These are phyloP conservation scores for Blastobasis lacticolella DNA, from an alignment of 2,888 invertebrate genomes.

Conservation along the genomic window DNA sequence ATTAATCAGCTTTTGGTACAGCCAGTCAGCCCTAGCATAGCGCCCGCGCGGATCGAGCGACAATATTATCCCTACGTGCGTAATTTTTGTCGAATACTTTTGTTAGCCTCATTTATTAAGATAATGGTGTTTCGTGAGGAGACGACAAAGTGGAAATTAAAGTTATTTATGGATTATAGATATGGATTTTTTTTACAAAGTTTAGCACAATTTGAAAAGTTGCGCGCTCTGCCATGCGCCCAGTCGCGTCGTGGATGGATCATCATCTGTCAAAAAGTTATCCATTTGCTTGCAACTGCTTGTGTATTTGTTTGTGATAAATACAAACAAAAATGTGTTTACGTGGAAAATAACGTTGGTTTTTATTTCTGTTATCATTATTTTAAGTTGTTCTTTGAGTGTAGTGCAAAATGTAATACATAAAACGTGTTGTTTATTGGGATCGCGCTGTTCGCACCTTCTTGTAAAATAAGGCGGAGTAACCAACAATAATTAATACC, in stretches of 20 bases:
- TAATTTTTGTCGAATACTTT: too few species aligned
- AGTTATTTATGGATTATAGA: too few species aligned
- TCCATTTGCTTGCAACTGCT: conserved; percentile 31
- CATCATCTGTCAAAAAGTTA: conserved; percentile 58
- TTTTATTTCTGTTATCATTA: too few species aligned
- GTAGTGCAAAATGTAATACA: too few species aligned
- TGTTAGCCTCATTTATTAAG: too few species aligned
- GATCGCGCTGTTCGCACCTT: conserved; percentile 24
- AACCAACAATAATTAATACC: conserved; percentile 28
- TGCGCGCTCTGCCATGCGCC: conserved; percentile 26
- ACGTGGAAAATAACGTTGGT: conserved; percentile 16
- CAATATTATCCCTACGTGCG: too few species aligned
- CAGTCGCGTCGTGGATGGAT: conserved; percentile 31
- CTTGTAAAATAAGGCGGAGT: conserved; percentile 24
- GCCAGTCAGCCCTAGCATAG: too few species aligned
- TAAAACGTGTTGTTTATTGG: conserved; percentile 16
- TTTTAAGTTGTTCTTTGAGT: too few species aligned
- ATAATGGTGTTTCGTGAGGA: too few species aligned
- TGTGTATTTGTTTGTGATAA: conserved; percentile 38
- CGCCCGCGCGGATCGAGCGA: too few species aligned
- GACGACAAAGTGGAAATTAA: too few species aligned
- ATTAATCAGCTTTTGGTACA: too few species aligned
- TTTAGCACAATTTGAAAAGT: conserved; percentile 32
- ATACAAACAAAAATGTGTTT: conserved; percentile 40
- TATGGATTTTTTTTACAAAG: conserved; percentile 8